phyloP scores from a whole-genome alignment of 2,797 vertebrate species.

The Malurus splendens region DNA sequence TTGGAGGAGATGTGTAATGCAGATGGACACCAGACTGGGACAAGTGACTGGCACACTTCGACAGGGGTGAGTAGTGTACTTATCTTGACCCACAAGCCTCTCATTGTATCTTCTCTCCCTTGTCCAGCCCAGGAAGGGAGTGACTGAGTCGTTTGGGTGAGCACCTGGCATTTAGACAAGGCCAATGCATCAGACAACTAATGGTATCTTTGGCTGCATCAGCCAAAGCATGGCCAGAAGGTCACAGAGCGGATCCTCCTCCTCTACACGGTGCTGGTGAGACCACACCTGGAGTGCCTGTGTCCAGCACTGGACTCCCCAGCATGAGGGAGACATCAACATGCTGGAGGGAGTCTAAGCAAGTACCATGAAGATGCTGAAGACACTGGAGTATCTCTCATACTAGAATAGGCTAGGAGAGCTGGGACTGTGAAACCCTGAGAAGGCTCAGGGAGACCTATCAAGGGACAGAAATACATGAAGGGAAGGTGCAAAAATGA shows the following conservation, averaged over 20 bases:
- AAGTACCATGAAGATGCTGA: neutral
- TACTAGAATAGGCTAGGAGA: neutral
- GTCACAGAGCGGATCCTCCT: neutral
- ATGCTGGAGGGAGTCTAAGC: too few species aligned
- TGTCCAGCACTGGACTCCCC: neutral
- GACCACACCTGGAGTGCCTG: neutral
- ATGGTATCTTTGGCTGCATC: too few species aligned
- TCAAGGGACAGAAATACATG: neutral
- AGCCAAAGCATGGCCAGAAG: neutral
- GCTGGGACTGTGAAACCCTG: neutral
- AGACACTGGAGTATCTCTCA: neutral
- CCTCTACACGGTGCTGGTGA: neutral
- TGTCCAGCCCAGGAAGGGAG: neutral
- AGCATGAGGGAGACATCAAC: neutral
- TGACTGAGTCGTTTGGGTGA: neutral
- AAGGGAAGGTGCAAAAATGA: neutral
- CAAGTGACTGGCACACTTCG: accelerated
- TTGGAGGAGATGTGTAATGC: neutral
- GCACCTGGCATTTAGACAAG: accelerated
- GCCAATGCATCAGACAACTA: neutral
- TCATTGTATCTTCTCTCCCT: neutral
- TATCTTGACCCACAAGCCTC: neutral
- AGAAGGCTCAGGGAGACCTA: neutral
- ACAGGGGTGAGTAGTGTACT: neutral
- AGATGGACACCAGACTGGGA: neutral